These are phyloP conservation scores for Clostera curtula DNA, from an alignment of 2,888 invertebrate genomes.

Conservation along the genomic window DNA sequence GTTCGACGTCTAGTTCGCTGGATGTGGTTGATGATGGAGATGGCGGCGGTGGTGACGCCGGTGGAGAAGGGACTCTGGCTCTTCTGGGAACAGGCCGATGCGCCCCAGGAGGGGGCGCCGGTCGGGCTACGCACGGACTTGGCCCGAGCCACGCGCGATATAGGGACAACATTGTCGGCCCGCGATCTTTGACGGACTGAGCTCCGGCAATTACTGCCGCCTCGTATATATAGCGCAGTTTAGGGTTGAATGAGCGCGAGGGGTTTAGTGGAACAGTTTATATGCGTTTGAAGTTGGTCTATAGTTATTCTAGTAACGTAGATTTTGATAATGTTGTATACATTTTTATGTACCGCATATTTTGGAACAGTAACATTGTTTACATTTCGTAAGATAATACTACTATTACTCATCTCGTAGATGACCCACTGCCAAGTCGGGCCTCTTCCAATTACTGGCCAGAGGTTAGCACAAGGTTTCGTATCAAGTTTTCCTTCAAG, in stretches of 20 bases:
- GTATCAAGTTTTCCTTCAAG: no score
- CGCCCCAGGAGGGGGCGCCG: constrained; percentile 65
- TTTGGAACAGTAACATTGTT: no score
- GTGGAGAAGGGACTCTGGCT: constrained; percentile 50
- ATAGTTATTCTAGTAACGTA: no score
- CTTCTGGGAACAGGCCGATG: constrained; percentile 60
- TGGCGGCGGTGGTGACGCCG: constrained; percentile 43
- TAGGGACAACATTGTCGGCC: constrained; percentile 58
- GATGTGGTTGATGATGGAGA: constrained; percentile 59
- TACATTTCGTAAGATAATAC: no score
- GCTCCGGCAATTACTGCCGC: constrained; percentile 15
- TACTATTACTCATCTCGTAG: no score
- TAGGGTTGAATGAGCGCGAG: constrained; percentile 10
- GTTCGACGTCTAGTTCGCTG: constrained; percentile 62
- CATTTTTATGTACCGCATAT: no score
- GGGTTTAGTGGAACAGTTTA: not conserved
- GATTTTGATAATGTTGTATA: no score
- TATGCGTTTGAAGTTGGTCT: no score
- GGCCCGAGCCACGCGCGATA: constrained; percentile 73
- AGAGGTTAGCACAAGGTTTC: no score
- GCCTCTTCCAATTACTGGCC: no score
- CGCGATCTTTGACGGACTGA: constrained; percentile 33
- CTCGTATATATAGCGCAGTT: constrained; percentile 32
- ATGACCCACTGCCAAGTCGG: no score
- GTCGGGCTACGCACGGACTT: constrained; percentile 58